Evolutionary conservation across 2,888 invertebrate genomes (phyloP).

Genomic region (Pollenia angustigena): DNA sequence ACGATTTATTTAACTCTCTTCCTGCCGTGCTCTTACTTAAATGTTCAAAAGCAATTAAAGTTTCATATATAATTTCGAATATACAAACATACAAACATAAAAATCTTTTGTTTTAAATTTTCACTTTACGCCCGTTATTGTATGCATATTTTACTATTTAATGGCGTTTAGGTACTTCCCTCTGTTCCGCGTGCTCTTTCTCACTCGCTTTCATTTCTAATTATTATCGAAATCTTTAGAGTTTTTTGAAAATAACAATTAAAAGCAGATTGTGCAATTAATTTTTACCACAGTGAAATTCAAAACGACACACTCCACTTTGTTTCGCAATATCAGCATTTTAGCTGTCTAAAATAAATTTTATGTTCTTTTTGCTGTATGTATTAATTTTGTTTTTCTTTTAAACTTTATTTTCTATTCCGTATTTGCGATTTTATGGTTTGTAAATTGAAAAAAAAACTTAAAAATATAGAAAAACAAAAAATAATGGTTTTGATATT

Average conservation of each 20-base stretch:
- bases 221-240: conserved; percentile 52
- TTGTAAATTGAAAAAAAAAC: conserved; percentile 20
- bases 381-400: background rate
- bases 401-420: background rate
- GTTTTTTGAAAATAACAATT: conserved; percentile 64
- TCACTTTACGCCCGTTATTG: background rate
- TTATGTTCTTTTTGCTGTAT: conserved; percentile 6
- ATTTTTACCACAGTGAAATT: conserved; percentile 42
- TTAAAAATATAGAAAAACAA: background rate
- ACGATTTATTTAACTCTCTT: no score
- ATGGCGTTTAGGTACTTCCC: background rate
- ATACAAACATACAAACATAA: background rate
- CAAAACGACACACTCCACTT: conserved; percentile 9
- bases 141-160: conserved; percentile 30
- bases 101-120: conserved; percentile 36
- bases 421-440: conserved; percentile 19
- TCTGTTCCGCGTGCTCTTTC: background rate
- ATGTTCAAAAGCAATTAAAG: no score
- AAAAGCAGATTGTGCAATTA: conserved; percentile 66
- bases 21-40: no score
- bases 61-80: background rate
- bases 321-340: conserved; percentile 42
- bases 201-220: conserved; percentile 7
- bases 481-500: background rate
- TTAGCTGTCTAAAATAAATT: conserved; percentile 27